Evolutionary conservation across 2,113 vertebrate species (phyloP).

Genomic region (Equus quagga): DNA sequence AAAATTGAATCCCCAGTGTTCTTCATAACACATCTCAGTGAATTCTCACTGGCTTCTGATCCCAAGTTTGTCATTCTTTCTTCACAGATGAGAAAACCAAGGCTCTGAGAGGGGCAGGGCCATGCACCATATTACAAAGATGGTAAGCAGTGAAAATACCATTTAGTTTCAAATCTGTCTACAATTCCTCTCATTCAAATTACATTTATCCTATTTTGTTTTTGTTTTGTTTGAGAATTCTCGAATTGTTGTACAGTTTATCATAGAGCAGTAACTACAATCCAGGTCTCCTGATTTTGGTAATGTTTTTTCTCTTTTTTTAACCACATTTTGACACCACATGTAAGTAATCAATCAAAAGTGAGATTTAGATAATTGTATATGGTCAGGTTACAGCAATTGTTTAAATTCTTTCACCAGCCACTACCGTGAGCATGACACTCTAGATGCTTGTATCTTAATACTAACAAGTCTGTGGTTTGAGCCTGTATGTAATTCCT

Average conservation of each 20-base stretch:
- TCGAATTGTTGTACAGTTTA: not conserved
- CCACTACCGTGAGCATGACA: not conserved
- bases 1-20: not conserved
- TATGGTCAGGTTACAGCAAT: not conserved
- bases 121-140: not conserved
- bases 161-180: not conserved
- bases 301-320: not conserved
- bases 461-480: not conserved
- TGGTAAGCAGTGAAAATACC: not conserved
- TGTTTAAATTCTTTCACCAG: not conserved
- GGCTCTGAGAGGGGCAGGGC: fast-evolving
- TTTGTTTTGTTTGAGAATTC: not conserved
- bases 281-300: not conserved
- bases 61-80: not conserved
- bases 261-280: not conserved
- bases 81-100: not conserved
- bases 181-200: not conserved
- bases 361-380: not conserved
- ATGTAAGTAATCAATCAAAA: not conserved
- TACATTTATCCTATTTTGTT: not conserved
- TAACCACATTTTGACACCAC: not conserved
- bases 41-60: not conserved
- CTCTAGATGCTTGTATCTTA: not conserved
- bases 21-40: not conserved
- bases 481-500: not conserved